Evolutionary conservation across 2,888 invertebrate genomes (phyloP).

Genomic region (Melinaea menophilus): DNA sequence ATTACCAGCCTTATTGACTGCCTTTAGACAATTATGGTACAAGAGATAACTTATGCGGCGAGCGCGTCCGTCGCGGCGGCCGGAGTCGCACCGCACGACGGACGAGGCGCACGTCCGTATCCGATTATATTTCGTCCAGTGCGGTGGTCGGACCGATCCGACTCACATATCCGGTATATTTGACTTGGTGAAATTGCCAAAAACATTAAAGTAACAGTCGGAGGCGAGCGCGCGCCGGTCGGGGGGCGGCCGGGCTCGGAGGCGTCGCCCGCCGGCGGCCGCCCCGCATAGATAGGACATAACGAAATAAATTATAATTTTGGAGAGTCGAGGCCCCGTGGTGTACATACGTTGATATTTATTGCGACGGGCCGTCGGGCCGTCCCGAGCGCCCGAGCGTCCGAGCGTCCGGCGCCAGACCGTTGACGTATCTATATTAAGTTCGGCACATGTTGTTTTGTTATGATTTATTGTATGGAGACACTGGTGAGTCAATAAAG

Average conservation of each 20-base stretch:
- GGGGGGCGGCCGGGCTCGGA: conserved; percentile 6
- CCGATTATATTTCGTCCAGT: conserved; percentile 22
- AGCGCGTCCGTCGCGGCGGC: conserved; percentile 18
- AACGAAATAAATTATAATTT: conserved; percentile 77
- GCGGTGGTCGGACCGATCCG: conserved; percentile 23
- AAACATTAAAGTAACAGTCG: conserved; percentile 19
- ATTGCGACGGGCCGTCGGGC: conserved; percentile 65
- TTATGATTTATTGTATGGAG: conserved; percentile 78
- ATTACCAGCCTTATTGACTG: conserved; percentile 27
- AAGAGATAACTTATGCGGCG: conserved; percentile 32
- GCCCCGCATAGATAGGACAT: conserved; percentile 75
- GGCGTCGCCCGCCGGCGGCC: conserved; percentile 36
- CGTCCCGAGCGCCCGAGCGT: conserved; percentile 26
- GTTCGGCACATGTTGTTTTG: conserved; percentile 76
- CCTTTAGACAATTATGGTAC: conserved; percentile 31
- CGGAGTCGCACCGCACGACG: conserved; percentile 17
- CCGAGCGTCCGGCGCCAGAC: conserved; percentile 61
- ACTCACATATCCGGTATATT: conserved; percentile 24
- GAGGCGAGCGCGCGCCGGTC: conserved; percentile 9
- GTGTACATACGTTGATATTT: conserved; percentile 76
- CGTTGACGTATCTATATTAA: conserved; percentile 72
- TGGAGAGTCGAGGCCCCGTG: conserved; percentile 52
- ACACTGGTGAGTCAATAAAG: conserved; percentile 78
- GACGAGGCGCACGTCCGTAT: conserved; percentile 13
- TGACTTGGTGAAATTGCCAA: conserved; percentile 24